Evolutionary conservation across 2,113 vertebrate genomes (phyloP).

Genomic region (Edolisoma coerulescens): DNA sequence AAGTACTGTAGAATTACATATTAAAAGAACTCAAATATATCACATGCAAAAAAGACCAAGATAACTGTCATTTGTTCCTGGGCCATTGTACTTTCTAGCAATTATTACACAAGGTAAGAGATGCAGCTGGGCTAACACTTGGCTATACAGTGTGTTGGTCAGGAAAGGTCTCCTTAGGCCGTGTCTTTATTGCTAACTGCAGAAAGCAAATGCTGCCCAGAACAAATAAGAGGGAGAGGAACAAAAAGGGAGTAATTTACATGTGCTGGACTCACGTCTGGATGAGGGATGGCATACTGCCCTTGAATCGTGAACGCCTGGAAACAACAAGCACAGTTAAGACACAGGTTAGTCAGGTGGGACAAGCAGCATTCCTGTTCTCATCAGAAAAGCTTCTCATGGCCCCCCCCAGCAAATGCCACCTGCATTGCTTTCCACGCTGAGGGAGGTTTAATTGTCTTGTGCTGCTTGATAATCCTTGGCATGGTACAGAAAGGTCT

Average conservation of each 20-base stretch:
- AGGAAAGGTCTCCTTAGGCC: not conserved
- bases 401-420: not conserved
- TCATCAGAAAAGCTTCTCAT: not conserved
- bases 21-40: constrained; percentile 57
- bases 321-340: constrained; percentile 56
- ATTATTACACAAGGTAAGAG: not conserved
- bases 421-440: not conserved
- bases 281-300: constrained; percentile 89
- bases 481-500: not conserved
- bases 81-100: constrained; percentile 69
- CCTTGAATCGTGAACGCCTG: constrained; percentile 90
- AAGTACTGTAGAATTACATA: constrained; percentile 50
- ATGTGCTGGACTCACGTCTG: constrained; percentile 87
- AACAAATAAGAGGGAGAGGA: constrained; percentile 64
- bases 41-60: constrained; percentile 55
- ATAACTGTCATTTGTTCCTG: constrained; percentile 62
- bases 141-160: not conserved
- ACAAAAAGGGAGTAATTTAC: constrained; percentile 56
- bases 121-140: not conserved
- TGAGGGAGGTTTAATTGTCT: not conserved
- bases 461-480: not conserved
- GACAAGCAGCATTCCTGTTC: not conserved
- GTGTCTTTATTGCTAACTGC: not conserved
- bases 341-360: not conserved
- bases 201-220: constrained; percentile 72